Percentiles rank a stretch among this genome's conserved stretches.
Conservation (phyloP, 2,113 vertebrate species). For the Ellobius talpinus region DNA sequence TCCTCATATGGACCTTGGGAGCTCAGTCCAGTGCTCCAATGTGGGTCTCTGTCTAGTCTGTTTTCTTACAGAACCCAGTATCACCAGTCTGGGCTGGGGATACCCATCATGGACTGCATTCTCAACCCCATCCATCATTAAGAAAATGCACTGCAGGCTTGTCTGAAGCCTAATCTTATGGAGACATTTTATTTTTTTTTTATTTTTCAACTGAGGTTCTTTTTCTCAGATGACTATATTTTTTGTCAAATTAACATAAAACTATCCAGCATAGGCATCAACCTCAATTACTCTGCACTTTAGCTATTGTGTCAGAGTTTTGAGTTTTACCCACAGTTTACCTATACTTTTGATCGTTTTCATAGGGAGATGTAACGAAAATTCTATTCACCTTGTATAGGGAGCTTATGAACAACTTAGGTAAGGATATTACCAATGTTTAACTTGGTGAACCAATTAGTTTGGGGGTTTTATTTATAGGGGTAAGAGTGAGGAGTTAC, state of each 20-base stretch:
- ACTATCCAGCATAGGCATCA: not conserved
- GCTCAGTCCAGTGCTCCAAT: too few relatives aligned
- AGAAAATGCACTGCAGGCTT: not conserved
- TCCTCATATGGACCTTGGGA: too few relatives aligned
- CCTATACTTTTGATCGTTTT: not conserved
- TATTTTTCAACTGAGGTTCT: not conserved
- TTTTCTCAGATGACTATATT: not conserved
- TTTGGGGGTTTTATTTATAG: not conserved
- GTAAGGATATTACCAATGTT: not conserved
- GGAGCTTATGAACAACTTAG: not conserved
- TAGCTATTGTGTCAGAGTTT: not conserved
- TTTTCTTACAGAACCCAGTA: not conserved
- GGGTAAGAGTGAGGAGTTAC: not conserved
- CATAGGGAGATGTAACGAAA: not conserved
- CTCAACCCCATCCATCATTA: not conserved
- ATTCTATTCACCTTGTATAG: not conserved
- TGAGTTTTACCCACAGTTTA: not conserved
- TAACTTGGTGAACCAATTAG: not conserved
- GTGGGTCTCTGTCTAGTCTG: not conserved
- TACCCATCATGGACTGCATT: not conserved
- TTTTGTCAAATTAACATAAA: not conserved
- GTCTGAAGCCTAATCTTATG: too few relatives aligned
- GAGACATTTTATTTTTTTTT: too few relatives aligned
- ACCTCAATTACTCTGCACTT: not conserved
- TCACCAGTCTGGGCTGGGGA: accelerated